Base-by-base conservation (phyloP, 1,140 invertebrate genomes). In the Ceratoteleas bidentatus region DNA sequence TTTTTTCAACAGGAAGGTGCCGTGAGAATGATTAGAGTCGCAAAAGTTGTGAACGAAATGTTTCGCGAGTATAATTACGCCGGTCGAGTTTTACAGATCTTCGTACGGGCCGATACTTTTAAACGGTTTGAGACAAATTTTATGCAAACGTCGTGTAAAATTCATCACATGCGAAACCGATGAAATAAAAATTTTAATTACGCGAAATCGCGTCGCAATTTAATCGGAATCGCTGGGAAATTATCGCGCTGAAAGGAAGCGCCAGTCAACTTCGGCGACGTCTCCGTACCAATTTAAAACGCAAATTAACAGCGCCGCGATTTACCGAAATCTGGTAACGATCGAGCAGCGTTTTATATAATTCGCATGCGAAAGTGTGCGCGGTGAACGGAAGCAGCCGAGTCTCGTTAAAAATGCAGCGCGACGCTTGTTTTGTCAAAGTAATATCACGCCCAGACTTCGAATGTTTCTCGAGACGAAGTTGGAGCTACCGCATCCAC, bases 401-500 rank as follows among this genome's bases (percentile, higher is more conserved):
- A 66, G 50, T 72, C 72, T 81, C 72, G 61, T 81, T 81, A 76
- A 81, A 81, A 81, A 81, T 76, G 72, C 79, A 72, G 56, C 38
- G 73, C 79, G 61, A 68, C 73, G 68, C 79, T 74, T 83, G 81
- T 78, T 83, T 82, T 78, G 81, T 74, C 81, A 78, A 83, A 83
- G 81, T 83, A 83, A 83, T 75, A 83, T 78, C 75, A 69, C 69
- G 69, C 74, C 53, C 64, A 78, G 81, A 78, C 74, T 78, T 73
- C 65, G 65, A 75, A 84, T 84, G 78, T 84, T 84, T 81, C 82
- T 76, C 65, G 60, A 84, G 77, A 77, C 81, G 68, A 80, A 80
- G 77, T 81, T 84, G 54, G 74, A 81, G 65, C 69, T 73, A 53
- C 73, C 57, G 83, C 81, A 82, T 74, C 75, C 64, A 76, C 77